Conservation (phyloP, 1,140 invertebrate genomes). For the Acromyrmex charruanus region DNA sequence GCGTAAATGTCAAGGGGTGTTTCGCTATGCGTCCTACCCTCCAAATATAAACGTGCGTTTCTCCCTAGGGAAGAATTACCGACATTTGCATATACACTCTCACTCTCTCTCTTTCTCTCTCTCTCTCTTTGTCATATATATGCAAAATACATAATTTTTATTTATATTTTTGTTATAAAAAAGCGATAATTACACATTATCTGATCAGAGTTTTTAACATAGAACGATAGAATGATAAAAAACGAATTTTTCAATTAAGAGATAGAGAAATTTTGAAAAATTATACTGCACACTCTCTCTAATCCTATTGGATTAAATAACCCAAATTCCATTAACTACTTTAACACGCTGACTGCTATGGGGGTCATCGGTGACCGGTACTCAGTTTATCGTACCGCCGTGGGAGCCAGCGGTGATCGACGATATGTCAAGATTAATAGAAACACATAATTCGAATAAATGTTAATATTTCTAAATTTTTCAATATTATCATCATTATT, state of each 20-base stretch:
- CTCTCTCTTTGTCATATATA: not conserved
- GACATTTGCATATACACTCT: not conserved
- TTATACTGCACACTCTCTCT: not conserved
- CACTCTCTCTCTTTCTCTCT: no score
- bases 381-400: no score
- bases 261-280: not conserved
- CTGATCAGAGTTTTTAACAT: not conserved
- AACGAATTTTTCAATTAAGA: not conserved
- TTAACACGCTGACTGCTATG: not conserved
- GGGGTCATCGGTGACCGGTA: no score
- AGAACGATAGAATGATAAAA: not conserved
- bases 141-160: not conserved
- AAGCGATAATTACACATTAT: not conserved
- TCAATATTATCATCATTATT: no score
- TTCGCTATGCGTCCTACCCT: slow-evolving; percentile 14
- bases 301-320: not conserved
- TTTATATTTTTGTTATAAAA: not conserved
- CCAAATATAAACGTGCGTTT: not conserved
- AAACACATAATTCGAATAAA: no score
- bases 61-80: not conserved
- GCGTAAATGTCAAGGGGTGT: slow-evolving; percentile 60
- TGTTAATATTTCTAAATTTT: no score
- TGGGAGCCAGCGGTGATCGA: no score
- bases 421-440: no score
- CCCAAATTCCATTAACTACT: not conserved